These are phyloP conservation scores for Danio tinwini DNA, from an alignment of 2,797 vertebrate species.

Conservation along the genomic window DNA sequence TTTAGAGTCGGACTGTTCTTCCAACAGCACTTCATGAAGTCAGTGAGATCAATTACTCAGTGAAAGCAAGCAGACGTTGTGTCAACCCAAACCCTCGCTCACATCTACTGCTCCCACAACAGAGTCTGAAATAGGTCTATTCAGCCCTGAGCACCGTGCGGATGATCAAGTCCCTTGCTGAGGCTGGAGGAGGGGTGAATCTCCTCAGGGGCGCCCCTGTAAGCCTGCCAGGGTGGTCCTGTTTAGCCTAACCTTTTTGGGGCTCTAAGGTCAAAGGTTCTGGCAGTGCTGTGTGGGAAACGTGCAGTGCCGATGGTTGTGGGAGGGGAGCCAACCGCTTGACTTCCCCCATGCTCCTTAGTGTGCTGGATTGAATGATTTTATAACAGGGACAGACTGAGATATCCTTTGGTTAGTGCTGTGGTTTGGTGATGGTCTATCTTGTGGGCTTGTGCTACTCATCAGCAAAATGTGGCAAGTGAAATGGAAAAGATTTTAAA, in stretches of 20 bases:
- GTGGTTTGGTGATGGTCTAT: neutral
- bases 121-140: slow-evolving; percentile 28
- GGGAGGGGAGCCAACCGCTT: neutral
- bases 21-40: slow-evolving; percentile 52
- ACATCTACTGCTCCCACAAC: slow-evolving; percentile 29
- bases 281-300: slow-evolving; percentile 55
- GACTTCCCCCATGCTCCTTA: slow-evolving; percentile 1
- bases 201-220: slow-evolving; percentile 43
- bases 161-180: slow-evolving; percentile 31
- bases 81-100: slow-evolving; percentile 32
- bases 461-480: neutral
- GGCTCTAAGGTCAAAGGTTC: slow-evolving; percentile 54
- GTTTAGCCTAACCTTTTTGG: slow-evolving; percentile 56
- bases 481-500: neutral
- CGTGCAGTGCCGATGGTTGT: slow-evolving; percentile 32
- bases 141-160: slow-evolving; percentile 23
- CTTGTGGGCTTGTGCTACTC: neutral
- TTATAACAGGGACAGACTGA: slow-evolving; percentile 7
- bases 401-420: slow-evolving; percentile 29
- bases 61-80: slow-evolving; percentile 53
- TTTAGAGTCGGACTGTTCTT: slow-evolving; percentile 45
- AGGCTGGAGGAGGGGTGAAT: slow-evolving; percentile 37
- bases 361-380: slow-evolving; percentile 46
- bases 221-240: slow-evolving; percentile 59
- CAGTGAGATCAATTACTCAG: slow-evolving; percentile 47